These are phyloP conservation scores for Dioctria linearis DNA, from an alignment of 2,888 invertebrate species.

Conservation along the genomic window DNA sequence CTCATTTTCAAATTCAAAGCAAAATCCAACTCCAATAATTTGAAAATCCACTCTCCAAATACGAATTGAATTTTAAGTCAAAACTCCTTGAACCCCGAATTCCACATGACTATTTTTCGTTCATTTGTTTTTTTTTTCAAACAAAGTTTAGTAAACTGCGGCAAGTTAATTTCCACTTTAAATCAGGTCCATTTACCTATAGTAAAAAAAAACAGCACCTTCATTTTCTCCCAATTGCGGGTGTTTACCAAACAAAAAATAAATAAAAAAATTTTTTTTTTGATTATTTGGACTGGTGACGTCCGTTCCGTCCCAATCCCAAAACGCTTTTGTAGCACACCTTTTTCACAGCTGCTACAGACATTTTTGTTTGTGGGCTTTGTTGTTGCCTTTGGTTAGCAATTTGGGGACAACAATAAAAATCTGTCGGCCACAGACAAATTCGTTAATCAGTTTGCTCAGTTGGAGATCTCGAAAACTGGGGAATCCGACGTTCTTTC, in stretches of 20 bases:
- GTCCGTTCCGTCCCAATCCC: neutral
- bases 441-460: slow-evolving; percentile 56
- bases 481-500: slow-evolving; percentile 6
- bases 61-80: too few relatives aligned
- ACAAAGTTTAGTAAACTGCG: too few relatives aligned
- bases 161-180: neutral
- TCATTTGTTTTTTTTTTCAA: too few relatives aligned
- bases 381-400: slow-evolving; percentile 51
- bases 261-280: neutral
- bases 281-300: neutral
- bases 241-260: slow-evolving; percentile 3
- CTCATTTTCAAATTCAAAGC: too few relatives aligned
- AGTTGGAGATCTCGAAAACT: slow-evolving; percentile 52
- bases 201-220: neutral
- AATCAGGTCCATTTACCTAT: neutral
- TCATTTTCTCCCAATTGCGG: neutral
- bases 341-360: slow-evolving; percentile 28
- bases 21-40: too few relatives aligned
- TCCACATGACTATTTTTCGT: too few relatives aligned
- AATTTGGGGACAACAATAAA: slow-evolving; percentile 55
- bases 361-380: slow-evolving; percentile 24
- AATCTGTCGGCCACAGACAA: slow-evolving; percentile 58
- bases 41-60: too few relatives aligned
- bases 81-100: too few relatives aligned
- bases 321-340: neutral